Percentiles rank a stretch among this genome's conserved stretches.
Conservation (phyloP, 2,888 invertebrate species). For the Cheilosia vulpina region DNA sequence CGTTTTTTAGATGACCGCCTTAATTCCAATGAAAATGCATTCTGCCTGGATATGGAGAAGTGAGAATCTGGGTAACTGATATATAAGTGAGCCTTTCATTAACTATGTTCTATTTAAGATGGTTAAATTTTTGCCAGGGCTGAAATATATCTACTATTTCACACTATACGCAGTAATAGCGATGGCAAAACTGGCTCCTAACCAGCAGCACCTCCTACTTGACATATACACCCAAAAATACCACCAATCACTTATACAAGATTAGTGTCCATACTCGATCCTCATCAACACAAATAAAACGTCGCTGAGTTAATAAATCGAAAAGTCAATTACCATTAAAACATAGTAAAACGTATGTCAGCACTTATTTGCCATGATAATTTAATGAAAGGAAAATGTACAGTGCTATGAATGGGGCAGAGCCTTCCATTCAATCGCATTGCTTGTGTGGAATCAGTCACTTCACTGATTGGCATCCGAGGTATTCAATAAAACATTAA, state of each 20-base stretch:
- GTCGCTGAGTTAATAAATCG: slow-evolving; percentile 14
- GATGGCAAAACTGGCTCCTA: too few species aligned
- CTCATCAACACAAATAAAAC: slow-evolving; percentile 36
- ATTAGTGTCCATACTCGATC: slow-evolving; percentile 30
- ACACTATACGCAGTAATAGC: too few species aligned
- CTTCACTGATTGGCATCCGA: slow-evolving; percentile 59
- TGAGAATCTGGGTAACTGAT: too few species aligned
- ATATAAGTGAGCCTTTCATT: too few species aligned
- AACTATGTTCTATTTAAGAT: too few species aligned
- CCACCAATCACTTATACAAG: slow-evolving; percentile 18
- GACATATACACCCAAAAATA: slow-evolving; percentile 3
- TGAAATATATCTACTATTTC: too few species aligned
- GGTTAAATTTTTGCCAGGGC: too few species aligned
- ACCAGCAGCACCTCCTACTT: neutral
- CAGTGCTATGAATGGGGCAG: slow-evolving; percentile 26
- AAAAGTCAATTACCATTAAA: slow-evolving; percentile 50
- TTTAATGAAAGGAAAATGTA: slow-evolving; percentile 48
- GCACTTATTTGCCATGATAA: slow-evolving; percentile 48
- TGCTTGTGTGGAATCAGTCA: slow-evolving; percentile 41
- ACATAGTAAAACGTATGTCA: slow-evolving; percentile 58
- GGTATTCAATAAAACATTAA: slow-evolving; percentile 44
- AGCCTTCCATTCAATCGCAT: slow-evolving; percentile 5
- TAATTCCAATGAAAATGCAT: too few species aligned
- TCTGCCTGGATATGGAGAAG: too few species aligned
- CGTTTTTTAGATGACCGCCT: too few species aligned